Evolutionary conservation across 1,140 invertebrate species (phyloP), one percentile per base, ranked within the genome.

Genomic region (Cyrtorhinus lividipennis): DNA sequence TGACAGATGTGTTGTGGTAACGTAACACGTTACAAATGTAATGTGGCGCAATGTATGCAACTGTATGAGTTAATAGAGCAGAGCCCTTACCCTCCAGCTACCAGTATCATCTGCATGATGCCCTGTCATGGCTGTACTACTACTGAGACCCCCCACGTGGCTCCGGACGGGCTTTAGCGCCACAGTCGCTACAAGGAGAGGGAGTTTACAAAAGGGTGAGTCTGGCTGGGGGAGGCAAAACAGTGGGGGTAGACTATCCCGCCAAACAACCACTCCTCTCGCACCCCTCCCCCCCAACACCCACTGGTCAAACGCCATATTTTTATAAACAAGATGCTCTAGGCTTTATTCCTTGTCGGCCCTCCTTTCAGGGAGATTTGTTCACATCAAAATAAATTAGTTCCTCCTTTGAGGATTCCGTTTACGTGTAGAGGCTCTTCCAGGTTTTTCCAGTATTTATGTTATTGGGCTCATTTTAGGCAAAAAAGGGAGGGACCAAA

Each of bases 41-140:
- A n/a, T n/a, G n/a, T n/a, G n/a, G n/a, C n/a, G n/a, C n/a, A n/a
- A n/a, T n/a, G n/a, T n/a, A n/a, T n/a, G n/a, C n/a, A n/a, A n/a
- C n/a, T n/a, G n/a, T n/a, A n/a, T n/a, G n/a, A n/a, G n/a, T n/a
- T n/a, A n/a, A n/a, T n/a, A n/a, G n/a, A n/a, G n/a, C n/a, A 26
- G 23, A 59, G 24, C 12, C 24, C 67, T 64, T 64, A 68, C 67
- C 67, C 67, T 64, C 67, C 67, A 59, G 67, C 67, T 23, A 69
- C 68, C 18, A 69, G 67, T 63, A 69, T 69, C 66, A 67, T 67
- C 65, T 69, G 68, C 68, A 69, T 69, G 62, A 23, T 66, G 45
- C 25, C 56, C 15, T 13, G 38, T 48, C 61, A 62, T 62, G 44
- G 24, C 61, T 53, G 45, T 46, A 23, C 44, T 24, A 44, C 48